Percentiles rank a stretch among this genome's conserved stretches.
phyloP scores from a whole-genome alignment of 1,140 invertebrate species.

The Drosophila ananassae region DNA sequence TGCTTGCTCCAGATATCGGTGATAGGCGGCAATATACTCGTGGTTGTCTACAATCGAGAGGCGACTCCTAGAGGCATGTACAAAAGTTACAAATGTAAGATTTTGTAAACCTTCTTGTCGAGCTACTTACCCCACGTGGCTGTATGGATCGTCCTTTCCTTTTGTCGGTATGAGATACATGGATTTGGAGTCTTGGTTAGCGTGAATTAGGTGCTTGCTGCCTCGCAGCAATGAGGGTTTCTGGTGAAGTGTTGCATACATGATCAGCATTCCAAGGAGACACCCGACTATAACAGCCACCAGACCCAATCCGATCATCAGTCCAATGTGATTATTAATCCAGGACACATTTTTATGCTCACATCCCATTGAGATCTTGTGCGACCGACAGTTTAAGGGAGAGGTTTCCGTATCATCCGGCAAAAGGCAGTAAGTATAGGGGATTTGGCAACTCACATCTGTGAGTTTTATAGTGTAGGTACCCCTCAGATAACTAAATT shows the following conservation, averaged over 20 bases:
- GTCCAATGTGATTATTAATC: slow-evolving; percentile 23
- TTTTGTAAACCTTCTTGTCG: not conserved
- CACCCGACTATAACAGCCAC: slow-evolving; percentile 24
- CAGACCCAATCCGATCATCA: slow-evolving; percentile 39
- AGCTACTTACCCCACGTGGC: slow-evolving; percentile 10
- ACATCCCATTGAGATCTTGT: slow-evolving; percentile 40
- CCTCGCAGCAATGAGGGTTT: slow-evolving; percentile 44
- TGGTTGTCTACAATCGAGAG: slow-evolving; percentile 19
- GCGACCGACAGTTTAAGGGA: slow-evolving; percentile 41
- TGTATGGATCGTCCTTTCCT: slow-evolving; percentile 11
- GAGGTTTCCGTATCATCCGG: slow-evolving; percentile 3
- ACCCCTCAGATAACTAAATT: not conserved
- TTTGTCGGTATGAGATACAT: slow-evolving; percentile 35
- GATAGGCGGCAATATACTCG: slow-evolving; percentile 55
- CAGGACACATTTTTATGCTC: slow-evolving; percentile 11
- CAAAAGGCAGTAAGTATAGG: slow-evolving; percentile 45
- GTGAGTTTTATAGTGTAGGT: not conserved
- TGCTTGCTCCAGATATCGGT: slow-evolving; percentile 46
- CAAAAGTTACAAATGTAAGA: not conserved
- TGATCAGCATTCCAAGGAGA: slow-evolving; percentile 34
- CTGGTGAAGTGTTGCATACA: slow-evolving; percentile 46
- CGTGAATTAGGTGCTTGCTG: slow-evolving; percentile 25
- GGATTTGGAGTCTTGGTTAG: slow-evolving; percentile 22
- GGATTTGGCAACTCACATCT: slow-evolving; percentile 22
- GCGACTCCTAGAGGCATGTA: not conserved